These are phyloP conservation scores for Halcyon chelicuti DNA, from an alignment of 2,797 vertebrate genomes.

Conservation along the genomic window DNA sequence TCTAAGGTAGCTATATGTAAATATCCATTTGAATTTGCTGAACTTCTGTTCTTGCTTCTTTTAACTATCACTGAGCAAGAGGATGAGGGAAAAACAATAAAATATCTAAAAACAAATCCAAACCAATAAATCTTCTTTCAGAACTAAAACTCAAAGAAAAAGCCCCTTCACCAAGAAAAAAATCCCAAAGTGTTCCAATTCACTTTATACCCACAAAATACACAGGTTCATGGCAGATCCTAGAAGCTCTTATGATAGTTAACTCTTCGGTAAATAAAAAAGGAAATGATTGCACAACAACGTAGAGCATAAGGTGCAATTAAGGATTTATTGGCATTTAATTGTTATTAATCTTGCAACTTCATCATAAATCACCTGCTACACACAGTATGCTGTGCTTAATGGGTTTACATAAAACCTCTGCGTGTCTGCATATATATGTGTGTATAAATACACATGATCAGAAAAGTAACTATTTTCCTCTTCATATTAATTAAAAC, in stretches of 20 bases:
- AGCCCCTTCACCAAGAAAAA: background rate
- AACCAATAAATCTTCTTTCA: background rate
- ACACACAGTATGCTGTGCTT: background rate
- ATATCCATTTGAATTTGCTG: background rate
- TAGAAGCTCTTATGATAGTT: background rate
- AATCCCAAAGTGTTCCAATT: background rate
- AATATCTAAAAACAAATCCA: background rate
- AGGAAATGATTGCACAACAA: background rate
- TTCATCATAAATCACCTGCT: background rate
- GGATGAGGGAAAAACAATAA: background rate
- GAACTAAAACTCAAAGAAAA: background rate
- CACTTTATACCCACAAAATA: background rate
- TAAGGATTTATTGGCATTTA: slow-evolving; percentile 38
- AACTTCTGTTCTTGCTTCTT: background rate
- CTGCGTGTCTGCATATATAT: background rate
- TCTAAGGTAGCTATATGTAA: background rate
- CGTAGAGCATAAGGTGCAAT: background rate
- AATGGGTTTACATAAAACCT: background rate
- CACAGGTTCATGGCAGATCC: background rate
- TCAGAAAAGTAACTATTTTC: background rate
- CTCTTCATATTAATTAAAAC: background rate
- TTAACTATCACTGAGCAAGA: background rate
- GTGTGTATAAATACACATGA: accelerated
- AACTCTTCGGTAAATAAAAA: background rate
- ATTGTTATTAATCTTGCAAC: slow-evolving; percentile 16